Conservation (phyloP, 2,888 invertebrate genomes). For the Leucoma salicis region DNA sequence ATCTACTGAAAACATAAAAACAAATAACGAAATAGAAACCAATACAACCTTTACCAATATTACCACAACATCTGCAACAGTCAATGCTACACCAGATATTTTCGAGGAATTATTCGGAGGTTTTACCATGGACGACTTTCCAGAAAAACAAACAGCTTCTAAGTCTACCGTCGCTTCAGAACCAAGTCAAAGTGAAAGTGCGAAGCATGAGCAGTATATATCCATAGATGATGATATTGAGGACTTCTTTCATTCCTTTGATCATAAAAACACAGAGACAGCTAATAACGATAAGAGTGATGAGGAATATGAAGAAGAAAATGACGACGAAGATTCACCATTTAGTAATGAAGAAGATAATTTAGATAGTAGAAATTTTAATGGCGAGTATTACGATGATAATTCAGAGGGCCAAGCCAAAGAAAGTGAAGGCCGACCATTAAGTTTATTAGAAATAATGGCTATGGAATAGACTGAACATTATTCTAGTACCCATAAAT, state of each 20-base stretch:
- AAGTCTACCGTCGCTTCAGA: constrained; percentile 26
- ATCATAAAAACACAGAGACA: constrained; percentile 40
- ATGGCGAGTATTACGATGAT: constrained; percentile 47
- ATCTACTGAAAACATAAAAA: constrained; percentile 31
- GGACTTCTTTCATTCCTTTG: constrained; percentile 57
- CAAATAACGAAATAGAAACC: constrained; percentile 26
- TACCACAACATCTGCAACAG: constrained; percentile 25
- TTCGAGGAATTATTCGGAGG: constrained; percentile 58
- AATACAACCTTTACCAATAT: constrained; percentile 16
- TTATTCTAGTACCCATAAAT: constrained; percentile 11
- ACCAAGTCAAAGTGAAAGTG: constrained; percentile 46
- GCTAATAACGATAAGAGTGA: constrained; percentile 19
- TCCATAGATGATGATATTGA: constrained; percentile 60
- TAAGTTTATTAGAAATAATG: constrained; percentile 69
- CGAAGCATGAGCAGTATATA: constrained; percentile 48
- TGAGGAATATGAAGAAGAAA: constrained; percentile 40
- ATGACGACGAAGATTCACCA: constrained; percentile 21
- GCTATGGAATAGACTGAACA: constrained; percentile 72
- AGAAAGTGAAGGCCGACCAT: constrained; percentile 50
- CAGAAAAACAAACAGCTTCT: constrained; percentile 31
- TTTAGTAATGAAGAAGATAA: constrained; percentile 29
- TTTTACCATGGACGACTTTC: constrained; percentile 49
- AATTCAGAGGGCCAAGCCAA: constrained; percentile 35
- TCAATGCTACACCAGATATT: constrained; percentile 45
- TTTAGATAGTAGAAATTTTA: constrained; percentile 18